Percentiles rank a stretch among this genome's conserved stretches.
Conservation (phyloP, 2,113 vertebrate species). For the Toxotes chatareus region DNA sequence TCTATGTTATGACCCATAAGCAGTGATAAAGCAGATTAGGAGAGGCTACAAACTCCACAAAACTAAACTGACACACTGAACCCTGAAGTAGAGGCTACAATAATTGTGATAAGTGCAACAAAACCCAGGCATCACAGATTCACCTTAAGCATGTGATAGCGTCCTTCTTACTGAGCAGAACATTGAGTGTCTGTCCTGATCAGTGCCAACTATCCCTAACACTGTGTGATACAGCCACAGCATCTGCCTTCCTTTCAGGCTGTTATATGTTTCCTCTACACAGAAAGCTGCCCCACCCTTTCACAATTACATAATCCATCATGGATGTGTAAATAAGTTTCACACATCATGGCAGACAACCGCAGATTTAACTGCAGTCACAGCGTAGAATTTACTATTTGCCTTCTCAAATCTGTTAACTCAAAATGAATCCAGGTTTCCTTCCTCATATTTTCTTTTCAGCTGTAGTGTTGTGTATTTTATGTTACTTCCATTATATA, state of each 20-base stretch:
- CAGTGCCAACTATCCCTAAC: not conserved
- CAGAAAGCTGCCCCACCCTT: not conserved
- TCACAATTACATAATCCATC: constrained; percentile 11
- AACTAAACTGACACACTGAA: constrained; percentile 12
- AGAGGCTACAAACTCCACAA: not conserved
- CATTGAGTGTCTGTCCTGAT: not conserved
- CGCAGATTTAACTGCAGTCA: not conserved
- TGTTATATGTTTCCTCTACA: not conserved
- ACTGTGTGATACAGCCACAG: not conserved
- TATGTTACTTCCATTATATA: not conserved
- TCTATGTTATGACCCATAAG: not conserved
- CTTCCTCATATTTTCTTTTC: not conserved
- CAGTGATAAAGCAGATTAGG: constrained; percentile 16
- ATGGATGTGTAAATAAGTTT: not conserved
- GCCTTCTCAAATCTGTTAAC: constrained; percentile 2
- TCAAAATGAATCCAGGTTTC: constrained; percentile 19
- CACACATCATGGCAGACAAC: not conserved
- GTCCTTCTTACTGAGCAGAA: not conserved
- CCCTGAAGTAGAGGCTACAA: constrained; percentile 1
- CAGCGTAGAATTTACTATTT: not conserved
- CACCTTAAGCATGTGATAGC: not conserved
- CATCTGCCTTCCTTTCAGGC: not conserved
- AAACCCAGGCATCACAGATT: not conserved
- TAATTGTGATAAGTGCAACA: not conserved
- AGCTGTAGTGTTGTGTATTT: not conserved